Evolutionary conservation across 1,140 invertebrate species (phyloP).

Genomic region (Zaprionus nigranus): DNA sequence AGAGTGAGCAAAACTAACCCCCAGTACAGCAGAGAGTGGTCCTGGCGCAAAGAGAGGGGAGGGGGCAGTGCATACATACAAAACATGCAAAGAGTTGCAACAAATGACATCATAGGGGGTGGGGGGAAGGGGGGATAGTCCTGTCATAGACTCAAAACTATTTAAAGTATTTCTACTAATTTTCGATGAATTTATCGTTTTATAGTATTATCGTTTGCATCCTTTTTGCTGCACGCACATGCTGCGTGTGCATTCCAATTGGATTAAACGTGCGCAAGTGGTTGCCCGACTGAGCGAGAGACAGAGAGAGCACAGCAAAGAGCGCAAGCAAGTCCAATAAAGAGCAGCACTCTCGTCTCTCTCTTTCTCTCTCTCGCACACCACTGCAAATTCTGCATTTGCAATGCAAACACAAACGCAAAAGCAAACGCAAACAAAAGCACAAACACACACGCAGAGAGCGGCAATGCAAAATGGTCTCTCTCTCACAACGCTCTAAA

Average conservation of each 20-base stretch:
- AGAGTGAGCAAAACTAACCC: conserved; percentile 63
- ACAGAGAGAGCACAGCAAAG: conserved; percentile 11
- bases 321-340: conserved; percentile 27
- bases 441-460: conserved; percentile 22
- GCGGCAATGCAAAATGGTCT: conserved; percentile 62
- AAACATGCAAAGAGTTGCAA: conserved; percentile 58
- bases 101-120: conserved; percentile 27
- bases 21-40: conserved; percentile 35
- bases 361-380: conserved; percentile 34
- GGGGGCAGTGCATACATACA: conserved; percentile 72
- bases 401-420: conserved; percentile 58
- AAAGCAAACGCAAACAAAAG: conserved; percentile 54
- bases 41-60: conserved; percentile 10
- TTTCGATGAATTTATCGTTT: not conserved
- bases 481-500: conserved; percentile 20
- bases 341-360: conserved; percentile 13
- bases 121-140: not conserved
- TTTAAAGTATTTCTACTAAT: too few relatives aligned
- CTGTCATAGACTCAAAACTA: too few relatives aligned
- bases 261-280: conserved; percentile 71
- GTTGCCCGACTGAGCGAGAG: conserved; percentile 36
- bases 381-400: conserved; percentile 71
- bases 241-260: conserved; percentile 72
- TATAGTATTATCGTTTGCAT: not conserved
- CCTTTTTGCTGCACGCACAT: conserved; percentile 2